Percentiles rank a stretch among this genome's conserved stretches.
Conservation (phyloP, 2,797 vertebrate species). For the Argyrosomus regius region DNA sequence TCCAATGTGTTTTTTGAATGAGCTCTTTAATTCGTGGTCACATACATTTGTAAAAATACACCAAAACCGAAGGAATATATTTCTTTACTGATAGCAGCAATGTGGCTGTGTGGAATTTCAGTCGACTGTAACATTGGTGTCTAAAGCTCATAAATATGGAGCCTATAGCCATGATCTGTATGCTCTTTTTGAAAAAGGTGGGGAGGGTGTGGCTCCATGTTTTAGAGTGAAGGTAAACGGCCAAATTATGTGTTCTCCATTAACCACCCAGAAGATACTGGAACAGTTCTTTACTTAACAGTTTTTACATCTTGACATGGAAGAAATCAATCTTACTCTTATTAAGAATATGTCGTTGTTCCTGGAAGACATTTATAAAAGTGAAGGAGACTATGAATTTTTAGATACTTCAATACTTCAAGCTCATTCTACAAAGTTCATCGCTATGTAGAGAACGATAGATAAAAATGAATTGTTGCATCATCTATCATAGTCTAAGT, state of each 20-base stretch:
- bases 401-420: not conserved
- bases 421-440: not conserved
- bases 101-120: not conserved
- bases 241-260: constrained; percentile 14
- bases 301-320: not conserved
- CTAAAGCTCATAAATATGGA: not conserved
- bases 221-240: constrained; percentile 25
- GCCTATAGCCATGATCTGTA: not conserved
- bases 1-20: not conserved
- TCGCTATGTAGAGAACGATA: too few species aligned
- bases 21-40: not conserved
- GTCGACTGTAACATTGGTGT: not conserved
- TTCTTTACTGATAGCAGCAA: not conserved
- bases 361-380: not conserved
- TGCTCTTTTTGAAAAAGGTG: constrained; percentile 5
- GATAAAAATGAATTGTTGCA: too few species aligned
- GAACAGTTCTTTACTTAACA: not conserved
- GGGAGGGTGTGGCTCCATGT: constrained; percentile 2
- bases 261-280: not conserved
- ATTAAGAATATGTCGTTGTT: not conserved
- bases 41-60: not conserved
- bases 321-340: not conserved
- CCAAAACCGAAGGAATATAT: not conserved
- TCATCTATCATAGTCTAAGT: not conserved
- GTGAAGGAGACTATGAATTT: not conserved